phyloP scores from a whole-genome alignment of 2,888 invertebrate genomes.

The Dynastes maya region DNA sequence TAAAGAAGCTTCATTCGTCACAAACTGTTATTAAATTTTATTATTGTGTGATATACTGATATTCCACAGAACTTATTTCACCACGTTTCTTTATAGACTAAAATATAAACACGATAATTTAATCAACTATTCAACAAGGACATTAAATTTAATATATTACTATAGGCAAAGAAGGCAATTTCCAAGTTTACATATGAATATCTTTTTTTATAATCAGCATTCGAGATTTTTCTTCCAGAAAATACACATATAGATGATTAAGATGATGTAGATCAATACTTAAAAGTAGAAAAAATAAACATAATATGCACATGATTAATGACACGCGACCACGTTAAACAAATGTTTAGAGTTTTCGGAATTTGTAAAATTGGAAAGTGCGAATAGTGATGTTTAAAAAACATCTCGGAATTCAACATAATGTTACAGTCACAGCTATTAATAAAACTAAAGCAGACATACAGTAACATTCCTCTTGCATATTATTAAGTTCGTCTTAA shows the following conservation, averaged over 20 bases:
- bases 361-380: slow-evolving; percentile 32
- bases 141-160: too few relatives aligned
- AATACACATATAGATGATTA: not conserved
- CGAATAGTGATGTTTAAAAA: slow-evolving; percentile 28
- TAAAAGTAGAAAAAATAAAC: slow-evolving; percentile 17
- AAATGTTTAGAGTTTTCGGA: slow-evolving; percentile 3
- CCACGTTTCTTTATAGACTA: too few relatives aligned
- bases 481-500: not conserved
- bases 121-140: too few relatives aligned
- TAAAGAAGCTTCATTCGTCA: too few relatives aligned
- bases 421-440: slow-evolving; percentile 9
- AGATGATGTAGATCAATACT: not conserved
- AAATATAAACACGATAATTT: too few relatives aligned
- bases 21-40: too few relatives aligned
- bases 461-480: not conserved
- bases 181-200: too few relatives aligned
- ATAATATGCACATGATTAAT: slow-evolving; percentile 16
- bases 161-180: too few relatives aligned
- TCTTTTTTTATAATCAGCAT: too few relatives aligned
- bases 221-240: not conserved
- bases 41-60: too few relatives aligned
- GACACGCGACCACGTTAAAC: not conserved
- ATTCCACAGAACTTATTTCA: too few relatives aligned
- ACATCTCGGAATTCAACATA: slow-evolving; percentile 32
- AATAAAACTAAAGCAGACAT: not conserved